Evolutionary conservation across 2,113 vertebrate genomes (phyloP).

Genomic region (Cryptomyrus ogoouensis): DNA sequence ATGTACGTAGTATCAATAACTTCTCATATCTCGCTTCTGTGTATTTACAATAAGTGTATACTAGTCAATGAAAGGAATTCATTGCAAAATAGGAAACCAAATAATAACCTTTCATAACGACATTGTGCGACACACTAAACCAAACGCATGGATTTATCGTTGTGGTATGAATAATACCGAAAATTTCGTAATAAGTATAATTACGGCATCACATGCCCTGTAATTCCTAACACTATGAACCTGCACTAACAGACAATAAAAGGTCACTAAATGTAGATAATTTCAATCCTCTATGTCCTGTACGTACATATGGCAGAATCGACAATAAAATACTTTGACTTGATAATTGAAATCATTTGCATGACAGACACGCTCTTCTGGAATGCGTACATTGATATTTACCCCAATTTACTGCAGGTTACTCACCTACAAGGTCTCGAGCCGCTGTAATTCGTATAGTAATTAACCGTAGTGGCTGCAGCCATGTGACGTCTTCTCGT

Average conservation of each 20-base stretch:
- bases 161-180: neutral
- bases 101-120: neutral
- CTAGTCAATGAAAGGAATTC: neutral
- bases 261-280: neutral
- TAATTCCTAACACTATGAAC: neutral
- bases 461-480: conserved; percentile 9
- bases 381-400: neutral
- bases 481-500: conserved; percentile 17
- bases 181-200: neutral
- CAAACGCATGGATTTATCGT: neutral
- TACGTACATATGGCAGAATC: neutral
- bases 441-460: neutral
- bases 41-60: neutral
- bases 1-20: neutral
- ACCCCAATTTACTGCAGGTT: neutral
- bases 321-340: neutral
- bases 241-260: neutral
- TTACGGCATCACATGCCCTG: neutral
- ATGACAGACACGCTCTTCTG: neutral
- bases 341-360: neutral
- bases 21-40: neutral
- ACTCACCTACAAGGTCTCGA: conserved; percentile 9
- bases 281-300: neutral
- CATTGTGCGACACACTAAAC: neutral
- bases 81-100: neutral